Conservation (phyloP, 2,797 vertebrate species). For the Limosa lapponica region DNA sequence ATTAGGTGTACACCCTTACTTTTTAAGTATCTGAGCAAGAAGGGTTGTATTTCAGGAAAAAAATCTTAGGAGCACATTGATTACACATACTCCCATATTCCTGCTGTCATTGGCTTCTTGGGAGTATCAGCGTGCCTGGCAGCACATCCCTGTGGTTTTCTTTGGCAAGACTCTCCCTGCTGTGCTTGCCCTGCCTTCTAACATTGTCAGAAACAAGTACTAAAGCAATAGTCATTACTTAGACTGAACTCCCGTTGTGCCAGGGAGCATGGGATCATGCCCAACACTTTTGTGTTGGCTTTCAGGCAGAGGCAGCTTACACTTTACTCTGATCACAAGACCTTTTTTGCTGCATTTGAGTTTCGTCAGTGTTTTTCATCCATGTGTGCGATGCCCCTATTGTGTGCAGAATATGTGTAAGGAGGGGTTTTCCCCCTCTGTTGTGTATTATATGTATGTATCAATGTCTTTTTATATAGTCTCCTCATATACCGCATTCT, state of each 20-base stretch:
- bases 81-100: neutral
- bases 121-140: neutral
- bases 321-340: neutral
- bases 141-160: slow-evolving; percentile 40
- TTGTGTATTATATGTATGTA: neutral
- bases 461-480: neutral
- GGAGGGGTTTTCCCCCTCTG: neutral
- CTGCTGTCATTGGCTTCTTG: neutral
- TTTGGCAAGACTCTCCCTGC: slow-evolving; percentile 15
- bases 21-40: neutral
- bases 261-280: slow-evolving; percentile 4
- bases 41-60: neutral
- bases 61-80: neutral
- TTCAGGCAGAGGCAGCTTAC: neutral
- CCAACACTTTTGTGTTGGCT: neutral
- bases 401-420: neutral
- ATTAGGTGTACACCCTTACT: neutral
- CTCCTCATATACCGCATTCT: neutral
- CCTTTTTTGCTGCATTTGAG: neutral
- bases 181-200: neutral
- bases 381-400: neutral
- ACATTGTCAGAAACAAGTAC: neutral
- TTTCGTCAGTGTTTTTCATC: neutral
- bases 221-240: slow-evolving; percentile 18
- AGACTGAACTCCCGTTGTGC: neutral